Percentiles rank a stretch among this genome's conserved stretches.
These are phyloP conservation scores for Eupithecia dodoneata DNA, from an alignment of 2,888 invertebrate genomes.

Conservation along the genomic window DNA sequence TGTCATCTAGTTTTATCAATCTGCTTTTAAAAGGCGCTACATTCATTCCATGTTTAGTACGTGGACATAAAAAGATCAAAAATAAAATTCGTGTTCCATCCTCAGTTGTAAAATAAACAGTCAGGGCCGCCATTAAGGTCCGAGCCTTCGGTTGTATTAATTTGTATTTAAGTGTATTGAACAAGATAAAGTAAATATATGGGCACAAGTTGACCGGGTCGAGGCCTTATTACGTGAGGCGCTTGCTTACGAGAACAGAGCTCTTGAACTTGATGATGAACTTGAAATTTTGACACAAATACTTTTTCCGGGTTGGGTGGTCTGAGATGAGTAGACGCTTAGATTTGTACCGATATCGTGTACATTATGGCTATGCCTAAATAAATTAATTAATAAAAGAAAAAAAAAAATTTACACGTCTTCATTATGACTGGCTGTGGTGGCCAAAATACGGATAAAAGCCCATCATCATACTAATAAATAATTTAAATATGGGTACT, in stretches of 20 bases:
- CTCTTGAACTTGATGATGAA: neutral
- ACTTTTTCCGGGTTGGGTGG: neutral
- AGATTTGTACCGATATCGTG: too few relatives aligned
- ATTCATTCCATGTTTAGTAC: slow-evolving; percentile 38
- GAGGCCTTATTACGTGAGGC: slow-evolving; percentile 61
- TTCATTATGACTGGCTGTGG: neutral
- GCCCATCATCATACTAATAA: neutral
- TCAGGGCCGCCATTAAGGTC: slow-evolving; percentile 76
- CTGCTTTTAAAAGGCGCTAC: slow-evolving; percentile 65
- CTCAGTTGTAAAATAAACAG: slow-evolving; percentile 83
- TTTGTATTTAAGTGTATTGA: slow-evolving; percentile 84
- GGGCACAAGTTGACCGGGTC: slow-evolving; percentile 65
- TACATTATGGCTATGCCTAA: too few relatives aligned
- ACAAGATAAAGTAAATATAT: slow-evolving; percentile 84
- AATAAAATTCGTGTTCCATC: slow-evolving; percentile 74
- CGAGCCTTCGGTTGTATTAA: slow-evolving; percentile 81
- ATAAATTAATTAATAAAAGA: neutral
- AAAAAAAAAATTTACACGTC: neutral
- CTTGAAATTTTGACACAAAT: neutral
- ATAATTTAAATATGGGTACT: too few relatives aligned
- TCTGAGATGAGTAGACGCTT: neutral
- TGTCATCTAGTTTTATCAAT: neutral
- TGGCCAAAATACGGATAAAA: neutral
- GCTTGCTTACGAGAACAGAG: slow-evolving; percentile 13
- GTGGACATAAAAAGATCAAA: slow-evolving; percentile 63